Base-by-base conservation (phyloP, 2,888 invertebrate genomes). In the Pristionchus exspectatus region DNA sequence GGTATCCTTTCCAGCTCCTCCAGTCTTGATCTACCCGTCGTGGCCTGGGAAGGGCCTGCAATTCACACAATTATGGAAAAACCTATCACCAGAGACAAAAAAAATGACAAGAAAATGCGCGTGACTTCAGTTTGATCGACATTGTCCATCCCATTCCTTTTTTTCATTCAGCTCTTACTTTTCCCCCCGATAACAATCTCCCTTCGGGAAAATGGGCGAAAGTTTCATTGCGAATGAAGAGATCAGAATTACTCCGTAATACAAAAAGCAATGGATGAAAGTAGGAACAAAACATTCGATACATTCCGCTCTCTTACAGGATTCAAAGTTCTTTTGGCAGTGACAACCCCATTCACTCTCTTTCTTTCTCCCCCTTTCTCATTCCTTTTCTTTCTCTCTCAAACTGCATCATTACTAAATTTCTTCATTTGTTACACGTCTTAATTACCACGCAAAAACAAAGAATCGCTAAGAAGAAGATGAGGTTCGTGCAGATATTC, bases 391-490 rank as follows among this genome's bases (percentile, higher is more conserved):
- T 44, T 44, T 77, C 77, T 77, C 77, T 44, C 44, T 77, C 77
- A 50, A 44, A 77, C 77, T 77, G 77, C 77, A 77, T 77, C 44
- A 50, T 77, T 77, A 77, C 77, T 77, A 77, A 77, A 44, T 16
- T 44, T 77, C 44, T 77, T n/a, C 44, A n/a, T 44, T 24, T 44
- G 24, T 77, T 77, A 77, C 44, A 77, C 77, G 44, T 77, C 44
- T 18, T 44, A n/a, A 66, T 66, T 27, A 66, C 27, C 33, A 72
- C 72, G 9, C n/a, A 72, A 12, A 69, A 72, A 72, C 66, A 66
- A 27, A 5, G 24, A 66, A 66, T 66, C 21, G 21, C 56, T 66
- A 21, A 66, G 24, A n/a, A 66, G 16, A 56, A 2, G 66, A 24
- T 3, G 12, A 9, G n/a, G 2, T 24, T 66, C 27, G 12, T 3